Evolutionary conservation across 2,797 vertebrate genomes (phyloP), one percentile per base, ranked within the genome.

Genomic region (Melanotaenia parkinsoni): DNA sequence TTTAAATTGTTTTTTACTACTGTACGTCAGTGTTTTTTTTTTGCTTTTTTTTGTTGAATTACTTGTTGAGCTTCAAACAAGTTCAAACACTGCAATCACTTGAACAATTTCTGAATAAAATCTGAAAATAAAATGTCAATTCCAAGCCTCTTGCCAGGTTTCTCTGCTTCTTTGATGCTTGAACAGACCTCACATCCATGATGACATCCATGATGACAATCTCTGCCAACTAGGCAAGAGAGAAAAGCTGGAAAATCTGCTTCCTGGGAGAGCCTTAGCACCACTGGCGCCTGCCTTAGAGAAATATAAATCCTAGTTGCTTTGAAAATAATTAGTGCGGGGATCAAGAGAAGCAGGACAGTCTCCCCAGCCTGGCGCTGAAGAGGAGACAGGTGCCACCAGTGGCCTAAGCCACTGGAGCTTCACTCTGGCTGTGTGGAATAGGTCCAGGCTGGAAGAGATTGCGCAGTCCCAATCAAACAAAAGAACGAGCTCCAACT

Each of bases 241-340:
- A 79, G 83, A 88, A 86, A 89, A 88, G 86, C 78, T 62, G 70
- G 74, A 57, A 86, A 82, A 86, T 87, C 84, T 80, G 77, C 82
- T 81, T 89, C 87, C 85, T 86, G 68, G 70, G 84, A 80, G 87
- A 87, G 83, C 87, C 76, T 83, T 58, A 62, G 87, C n/a, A 74
- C 83, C 80, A 88, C 82, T 91, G 93, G 92, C 91, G 91, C 93
- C 92, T 92, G 85, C 80, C 80, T 72, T 81, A 91, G 87, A 86
- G 86, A 77, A 76, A 86, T 81, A 89, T 91, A 95, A 94, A 94
- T 94, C 92, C 92, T 61, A 53, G 65, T 84, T 87, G 89, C 93
- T 94, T 93, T 94, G 91, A 90, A 90, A 93, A 90, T 93, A 94
- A 95, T 95, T 95, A 95, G 91, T 37, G 58, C n/a, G 54, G 87